Percentiles rank a stretch among this genome's conserved stretches.
Conservation (phyloP, 2,113 vertebrate genomes). For the Rhizomys pruinosus region DNA sequence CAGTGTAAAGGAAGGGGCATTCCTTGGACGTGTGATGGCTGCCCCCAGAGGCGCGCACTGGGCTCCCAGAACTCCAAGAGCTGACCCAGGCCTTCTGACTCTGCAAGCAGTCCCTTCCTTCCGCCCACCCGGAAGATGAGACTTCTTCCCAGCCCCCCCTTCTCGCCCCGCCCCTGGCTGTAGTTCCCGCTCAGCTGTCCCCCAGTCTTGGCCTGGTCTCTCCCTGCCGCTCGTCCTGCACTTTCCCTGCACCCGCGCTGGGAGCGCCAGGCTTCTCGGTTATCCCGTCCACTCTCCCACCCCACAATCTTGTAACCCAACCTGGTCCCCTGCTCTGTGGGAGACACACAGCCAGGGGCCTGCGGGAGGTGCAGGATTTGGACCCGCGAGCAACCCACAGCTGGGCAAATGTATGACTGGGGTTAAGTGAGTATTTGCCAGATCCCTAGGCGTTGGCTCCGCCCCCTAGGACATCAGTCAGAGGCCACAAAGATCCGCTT, state of each 20-base stretch:
- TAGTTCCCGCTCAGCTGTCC: background rate
- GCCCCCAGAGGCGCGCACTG: background rate
- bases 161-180: rapidly evolving
- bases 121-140: background rate
- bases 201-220: background rate
- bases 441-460: background rate
- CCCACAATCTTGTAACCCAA: background rate
- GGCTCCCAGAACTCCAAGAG: background rate
- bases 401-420: background rate
- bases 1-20: background rate
- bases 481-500: rapidly evolving
- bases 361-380: background rate
- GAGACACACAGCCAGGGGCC: background rate
- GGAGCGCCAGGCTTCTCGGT: background rate
- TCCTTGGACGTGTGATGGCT: background rate
- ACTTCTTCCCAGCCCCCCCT: background rate
- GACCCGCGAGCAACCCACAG: background rate
- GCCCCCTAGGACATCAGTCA: background rate
- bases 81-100: background rate
- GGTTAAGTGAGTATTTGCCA: background rate
- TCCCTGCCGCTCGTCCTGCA: background rate
- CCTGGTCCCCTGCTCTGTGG: background rate
- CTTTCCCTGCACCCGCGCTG: background rate
- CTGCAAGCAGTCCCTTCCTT: no score
- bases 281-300: background rate